Conservation (phyloP, 2,888 invertebrate species). For the Meiosimyza decipiens region DNA sequence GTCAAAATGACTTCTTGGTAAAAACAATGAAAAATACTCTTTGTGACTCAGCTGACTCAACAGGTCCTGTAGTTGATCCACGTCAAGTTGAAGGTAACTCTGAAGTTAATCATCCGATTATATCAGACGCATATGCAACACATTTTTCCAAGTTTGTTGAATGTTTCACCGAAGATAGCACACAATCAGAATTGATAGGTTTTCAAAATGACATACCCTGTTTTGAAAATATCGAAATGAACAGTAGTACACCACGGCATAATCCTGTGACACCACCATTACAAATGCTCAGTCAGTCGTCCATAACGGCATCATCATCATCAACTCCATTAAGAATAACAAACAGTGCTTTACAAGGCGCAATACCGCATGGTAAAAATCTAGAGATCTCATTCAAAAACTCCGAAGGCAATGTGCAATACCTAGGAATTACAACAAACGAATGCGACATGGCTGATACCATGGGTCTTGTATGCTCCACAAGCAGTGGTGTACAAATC, state of each 20-base stretch:
- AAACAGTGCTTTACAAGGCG: constrained; percentile 16
- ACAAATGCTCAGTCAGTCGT: not conserved
- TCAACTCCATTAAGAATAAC: constrained; percentile 7
- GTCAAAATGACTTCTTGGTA: constrained; percentile 10
- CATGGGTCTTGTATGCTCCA: constrained; percentile 27
- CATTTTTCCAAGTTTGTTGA: constrained; percentile 41
- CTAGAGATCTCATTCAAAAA: constrained; percentile 1
- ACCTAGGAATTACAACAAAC: constrained; percentile 22
- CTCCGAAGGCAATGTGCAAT: constrained; percentile 26
- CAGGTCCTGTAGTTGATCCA: constrained; percentile 9
- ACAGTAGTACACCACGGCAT: constrained; percentile 36
- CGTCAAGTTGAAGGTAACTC: not conserved
- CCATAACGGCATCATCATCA: not conserved
- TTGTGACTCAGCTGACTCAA: constrained; percentile 3
- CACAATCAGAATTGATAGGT: constrained; percentile 56
- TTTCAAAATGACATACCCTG: constrained; percentile 63
- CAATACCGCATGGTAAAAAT: constrained; percentile 13
- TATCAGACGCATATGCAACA: not conserved
- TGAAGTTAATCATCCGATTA: not conserved
- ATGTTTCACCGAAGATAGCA: constrained; percentile 52
- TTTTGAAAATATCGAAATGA: constrained; percentile 57
- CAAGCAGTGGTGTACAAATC: constrained; percentile 30
- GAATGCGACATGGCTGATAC: constrained; percentile 22
- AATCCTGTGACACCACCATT: constrained; percentile 8
- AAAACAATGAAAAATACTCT: constrained; percentile 17